These are phyloP conservation scores for Aphelocoma californica DNA, from an alignment of 2,797 vertebrate genomes.

Conservation along the genomic window DNA sequence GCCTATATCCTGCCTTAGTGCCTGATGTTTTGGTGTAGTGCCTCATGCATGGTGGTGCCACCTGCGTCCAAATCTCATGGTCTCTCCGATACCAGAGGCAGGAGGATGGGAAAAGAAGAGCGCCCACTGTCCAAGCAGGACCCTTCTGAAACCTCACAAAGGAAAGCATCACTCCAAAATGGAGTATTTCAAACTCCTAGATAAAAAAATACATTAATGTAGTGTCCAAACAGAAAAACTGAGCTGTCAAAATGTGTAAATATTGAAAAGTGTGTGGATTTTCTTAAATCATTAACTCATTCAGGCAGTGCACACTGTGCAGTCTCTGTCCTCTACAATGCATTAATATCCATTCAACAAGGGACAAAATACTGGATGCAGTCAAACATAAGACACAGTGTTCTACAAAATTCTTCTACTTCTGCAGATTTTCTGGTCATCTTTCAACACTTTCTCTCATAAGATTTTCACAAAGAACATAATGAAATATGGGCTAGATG, in stretches of 20 bases:
- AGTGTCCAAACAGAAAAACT: not conserved
- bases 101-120: not conserved
- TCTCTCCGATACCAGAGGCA: not conserved
- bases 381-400: not conserved
- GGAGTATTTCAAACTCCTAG: not conserved
- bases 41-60: not conserved
- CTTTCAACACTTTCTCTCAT: not conserved
- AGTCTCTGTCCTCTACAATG: not conserved
- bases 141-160: not conserved
- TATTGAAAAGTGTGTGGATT: not conserved
- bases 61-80: accelerated
- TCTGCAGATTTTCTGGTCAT: not conserved
- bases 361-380: not conserved
- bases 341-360: not conserved
- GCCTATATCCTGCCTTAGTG: not conserved
- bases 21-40: not conserved
- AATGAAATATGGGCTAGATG: not conserved
- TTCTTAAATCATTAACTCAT: not conserved
- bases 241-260: not conserved
- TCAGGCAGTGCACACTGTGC: not conserved
- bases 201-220: not conserved
- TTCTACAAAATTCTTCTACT: not conserved
- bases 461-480: not conserved
- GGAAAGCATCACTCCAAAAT: not conserved
- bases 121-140: not conserved